Evolutionary conservation across 2,888 invertebrate species (phyloP), one percentile per base, ranked within the genome.

Genomic region (Nemotelus pantherinus): DNA sequence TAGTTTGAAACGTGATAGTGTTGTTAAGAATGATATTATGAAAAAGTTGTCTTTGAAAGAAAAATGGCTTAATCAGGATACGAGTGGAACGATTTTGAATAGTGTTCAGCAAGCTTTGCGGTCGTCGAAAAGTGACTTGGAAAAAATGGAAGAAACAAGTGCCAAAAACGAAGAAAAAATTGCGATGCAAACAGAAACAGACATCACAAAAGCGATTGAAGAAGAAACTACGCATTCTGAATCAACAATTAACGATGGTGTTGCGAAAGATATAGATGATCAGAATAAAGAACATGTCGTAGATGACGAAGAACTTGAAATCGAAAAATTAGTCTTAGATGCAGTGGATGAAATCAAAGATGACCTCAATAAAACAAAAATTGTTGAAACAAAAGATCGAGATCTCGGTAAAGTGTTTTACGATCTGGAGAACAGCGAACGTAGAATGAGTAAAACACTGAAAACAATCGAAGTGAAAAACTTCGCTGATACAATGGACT

Each of bases 21-120:
- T 86, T 6, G 86, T 87, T 2, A 86, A 84, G 70, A 86, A 85
- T 78, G 87, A 87, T 78, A 87, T 87, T 55, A 82, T 86, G 76
- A 86, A 84, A 67, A 87, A 87, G 80, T 79, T 87, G 2, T 85
- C 85, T 0, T 82, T 87, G 10, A 87, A 87, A 77, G 87, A 87
- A 74, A 85, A 87, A 80, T 87, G 87, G 87, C 79, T 87, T 67
- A 84, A 86, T 3, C 84, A 86, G 75, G 68, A 77, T 47, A 77
- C 44, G 10, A 57, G 77, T 53, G 57, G 44, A 4, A 64, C 64
- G 4, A 63, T 57, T 55, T 48, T 77, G 25, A n/a, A 77, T 6
- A 77, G 60, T 50, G 67, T 70, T 7, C 60, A 74, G 25, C 63
- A 60, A 82, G 82, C 77, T 83, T 83, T 79, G 82, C 82, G 0